Conservation (phyloP, 2,113 vertebrate species). For the Taurulus bubalis region DNA sequence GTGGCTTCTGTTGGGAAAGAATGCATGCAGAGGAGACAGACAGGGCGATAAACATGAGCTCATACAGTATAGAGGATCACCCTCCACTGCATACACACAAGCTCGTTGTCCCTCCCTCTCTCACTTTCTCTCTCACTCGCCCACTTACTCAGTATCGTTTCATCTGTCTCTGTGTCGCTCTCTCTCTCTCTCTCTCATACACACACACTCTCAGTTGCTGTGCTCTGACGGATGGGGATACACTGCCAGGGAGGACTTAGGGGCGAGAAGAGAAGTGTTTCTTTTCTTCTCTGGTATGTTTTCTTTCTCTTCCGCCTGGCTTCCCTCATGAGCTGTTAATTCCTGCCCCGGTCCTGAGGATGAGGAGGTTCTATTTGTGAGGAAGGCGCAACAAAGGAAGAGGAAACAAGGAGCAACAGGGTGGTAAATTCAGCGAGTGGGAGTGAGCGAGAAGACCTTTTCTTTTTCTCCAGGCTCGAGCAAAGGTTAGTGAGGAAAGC, state of each 20-base stretch:
- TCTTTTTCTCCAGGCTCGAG: constrained; percentile 47
- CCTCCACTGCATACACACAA: constrained; percentile 44
- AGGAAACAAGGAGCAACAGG: constrained; percentile 74
- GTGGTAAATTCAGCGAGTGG: constrained; percentile 64
- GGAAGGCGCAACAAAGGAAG: constrained; percentile 65
- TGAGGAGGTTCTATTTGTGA: constrained; percentile 71
- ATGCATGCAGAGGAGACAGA: constrained; percentile 61
- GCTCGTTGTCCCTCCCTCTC: constrained; percentile 43
- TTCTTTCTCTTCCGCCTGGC: constrained; percentile 59
- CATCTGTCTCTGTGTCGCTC: constrained; percentile 57
- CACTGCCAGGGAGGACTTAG: constrained; percentile 72
- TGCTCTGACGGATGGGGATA: constrained; percentile 75
- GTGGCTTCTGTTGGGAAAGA: constrained; percentile 68
- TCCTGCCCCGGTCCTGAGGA: constrained; percentile 56
- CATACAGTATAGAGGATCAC: constrained; percentile 63
- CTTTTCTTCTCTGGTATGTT: constrained; percentile 66
- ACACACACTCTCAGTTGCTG: constrained; percentile 61
- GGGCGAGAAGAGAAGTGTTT: constrained; percentile 69
- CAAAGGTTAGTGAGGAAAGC: constrained; percentile 70
- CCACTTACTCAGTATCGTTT: constrained; percentile 67
- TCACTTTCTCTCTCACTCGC: constrained; percentile 58
- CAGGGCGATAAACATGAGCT: constrained; percentile 66
- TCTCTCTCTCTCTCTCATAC: constrained; percentile 41
- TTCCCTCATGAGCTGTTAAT: constrained; percentile 68
- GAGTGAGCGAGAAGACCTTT: constrained; percentile 56